Percentiles rank a stretch among this genome's conserved stretches.
Conservation (phyloP, 1,140 invertebrate species). For the Cydia fagiglandana region DNA sequence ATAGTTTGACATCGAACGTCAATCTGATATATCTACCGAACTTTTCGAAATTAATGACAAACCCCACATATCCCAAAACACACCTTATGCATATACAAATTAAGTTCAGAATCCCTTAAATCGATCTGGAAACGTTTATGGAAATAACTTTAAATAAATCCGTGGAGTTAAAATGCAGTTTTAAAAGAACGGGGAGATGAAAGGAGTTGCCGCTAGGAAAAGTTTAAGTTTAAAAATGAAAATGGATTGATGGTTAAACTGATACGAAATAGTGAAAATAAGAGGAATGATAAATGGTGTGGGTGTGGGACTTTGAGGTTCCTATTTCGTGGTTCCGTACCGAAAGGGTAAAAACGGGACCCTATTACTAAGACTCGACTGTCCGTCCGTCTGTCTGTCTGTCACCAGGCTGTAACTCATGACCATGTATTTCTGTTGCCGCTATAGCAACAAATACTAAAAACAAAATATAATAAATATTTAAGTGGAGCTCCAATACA, state of each 20-base stretch:
- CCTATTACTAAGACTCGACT: no score
- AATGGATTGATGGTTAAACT: constrained; percentile 14
- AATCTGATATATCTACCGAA: constrained; percentile 8
- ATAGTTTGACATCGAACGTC: constrained; percentile 2
- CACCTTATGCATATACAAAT: background rate
- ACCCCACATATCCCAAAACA: background rate
- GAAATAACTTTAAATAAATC: constrained; percentile 67
- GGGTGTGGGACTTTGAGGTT: background rate
- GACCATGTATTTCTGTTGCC: no score
- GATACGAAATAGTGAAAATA: background rate
- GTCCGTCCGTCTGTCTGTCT: no score
- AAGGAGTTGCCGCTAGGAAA: constrained; percentile 36
- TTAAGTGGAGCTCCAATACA: no score
- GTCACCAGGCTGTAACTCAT: no score
- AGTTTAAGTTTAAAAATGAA: constrained; percentile 22
- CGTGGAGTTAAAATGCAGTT: constrained; percentile 57
- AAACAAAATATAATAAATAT: no score
- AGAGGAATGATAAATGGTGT: background rate
- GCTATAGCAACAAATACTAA: no score
- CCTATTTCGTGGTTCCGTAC: no score
- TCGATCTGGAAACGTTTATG: constrained; percentile 48
- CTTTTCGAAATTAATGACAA: background rate
- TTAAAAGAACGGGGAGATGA: constrained; percentile 38
- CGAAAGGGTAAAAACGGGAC: no score
- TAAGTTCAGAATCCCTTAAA: background rate